Base-by-base conservation (phyloP, 30 jellyfish, hydroid and myxozoan species). In the Hydractinia symbiolongicarpus region DNA sequence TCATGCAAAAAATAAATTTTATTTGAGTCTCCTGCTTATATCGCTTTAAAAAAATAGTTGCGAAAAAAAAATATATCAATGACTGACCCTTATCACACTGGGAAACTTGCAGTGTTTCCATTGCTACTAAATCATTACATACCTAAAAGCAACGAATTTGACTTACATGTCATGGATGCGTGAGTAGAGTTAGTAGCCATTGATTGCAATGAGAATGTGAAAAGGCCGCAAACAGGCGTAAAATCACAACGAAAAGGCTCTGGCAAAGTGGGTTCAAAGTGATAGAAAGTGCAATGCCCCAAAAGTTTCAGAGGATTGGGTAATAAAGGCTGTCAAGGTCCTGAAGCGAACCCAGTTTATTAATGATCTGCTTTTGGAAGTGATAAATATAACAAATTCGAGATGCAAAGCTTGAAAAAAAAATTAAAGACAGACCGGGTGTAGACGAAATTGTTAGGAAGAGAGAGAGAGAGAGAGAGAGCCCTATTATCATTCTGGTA, bases 11-110 rank as follows among this genome's bases (percentile, higher is more conserved):
- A 30, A 30, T 30, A 2, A 2, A 30, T 30, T 7, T 44, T n/a
- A 64, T 44, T 64, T 0, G 17, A 64, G 1, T 58, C 69, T 11
- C 69, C 69, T 11, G 74, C 74, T 6, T 64, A 13, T 51, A 1
- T 6, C 8, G 4, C 73, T 9, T 5, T 62, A 5, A 9, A 50
- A 62, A 62, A 64, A 2, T 64, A n/a, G 16, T 64, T 7, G 4
- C 0, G 7, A 6, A 64, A 0, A 64, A 64, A 4, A 7, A 0
- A 6, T 64, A n/a, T 13, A 0, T 64, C 9, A 64, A 64, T 9
- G 17, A 64, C 74, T 6, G 74, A 64, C 19, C 17, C 74, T 6
- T 64, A 64, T 51, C 74, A 64, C 16, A 64, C 74, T 6, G 74
- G 74, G 1, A 7, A 13, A 4, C 0, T 64, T 1, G 74, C 4